Base-by-base conservation (phyloP, 2,797 vertebrate genomes). In the Myripristis murdjan region DNA sequence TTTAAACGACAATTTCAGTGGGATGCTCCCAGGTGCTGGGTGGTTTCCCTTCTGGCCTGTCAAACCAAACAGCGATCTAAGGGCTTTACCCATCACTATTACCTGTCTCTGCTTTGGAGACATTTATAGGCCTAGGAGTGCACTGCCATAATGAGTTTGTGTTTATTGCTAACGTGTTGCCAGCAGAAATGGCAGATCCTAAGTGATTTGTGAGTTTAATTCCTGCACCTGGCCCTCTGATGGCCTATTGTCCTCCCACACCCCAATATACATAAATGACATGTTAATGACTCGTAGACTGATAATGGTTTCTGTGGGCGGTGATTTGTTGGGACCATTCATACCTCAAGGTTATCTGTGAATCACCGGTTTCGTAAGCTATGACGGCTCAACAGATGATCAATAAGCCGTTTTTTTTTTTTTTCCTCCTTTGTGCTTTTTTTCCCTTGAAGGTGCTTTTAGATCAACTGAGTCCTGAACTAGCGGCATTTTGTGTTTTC, bases 201-300 rank as follows among this genome's bases (percentile, higher is more conserved):
- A 80, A 80, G 75, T 91, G 86, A 93, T 93, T 91, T 91, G 87
- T 31, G 73, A 78, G 82, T 92, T 92, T 90, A 88, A 91, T 93
- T 90, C 80, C 70, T 88, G 77, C 79, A 84, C 84, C 81, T 87
- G 82, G 75, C 63, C 80, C 81, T 65, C 84, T 31, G 68, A 85
- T 79, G 84, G 77, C 73, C 82, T 77, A 85, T 85, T 85, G 80
- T 82, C 57, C 66, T 26, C 66, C 23, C 52, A 68, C 62, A 11
- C 64, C 55, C 64, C 74, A 77, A 47, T 81, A 85, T 87, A 81
- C 82, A 84, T 84, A 89, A 87, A 87, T 84, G 83, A 79, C 78
- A 79, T 68, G 77, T 78, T 89, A 86, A 90, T 87, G 82, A 83
- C 75, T 78, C 20, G 28, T 44, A 55, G 44, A 24, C 37, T 43